Evolutionary conservation across 2,797 vertebrate genomes (phyloP), one percentile per base, ranked within the genome.

Genomic region (Smutsia gigantea): DNA sequence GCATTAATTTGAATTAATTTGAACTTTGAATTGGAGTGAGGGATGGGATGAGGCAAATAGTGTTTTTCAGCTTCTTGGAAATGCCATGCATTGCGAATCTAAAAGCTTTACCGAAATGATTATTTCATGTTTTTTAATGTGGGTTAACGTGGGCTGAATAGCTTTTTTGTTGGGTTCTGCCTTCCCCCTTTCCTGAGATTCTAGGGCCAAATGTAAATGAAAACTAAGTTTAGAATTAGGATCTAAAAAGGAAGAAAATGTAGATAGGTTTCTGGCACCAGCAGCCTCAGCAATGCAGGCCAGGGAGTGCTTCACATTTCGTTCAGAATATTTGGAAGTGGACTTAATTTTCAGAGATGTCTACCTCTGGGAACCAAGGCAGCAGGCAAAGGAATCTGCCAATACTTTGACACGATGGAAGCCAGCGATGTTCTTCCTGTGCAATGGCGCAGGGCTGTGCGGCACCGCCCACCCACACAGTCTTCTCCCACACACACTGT

Each of bases 311-410:
- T 98, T 98, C 97, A 98, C 96, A 97, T 99, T 98, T 98, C 98
- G 97, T 98, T 93, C 98, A 96, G 97, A 92, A 98, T 98, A 98
- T 98, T 98, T 99, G 98, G 98, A 99, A 97, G 88, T 90, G 93
- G 97, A 98, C 95, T 0, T 92, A 98, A 98, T 98, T 99, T 98
- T 96, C 98, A 98, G 98, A 98, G 98, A 99, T 98, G 98, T 98
- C 98, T 98, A 98, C 98, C 98, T 98, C 98, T 98, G 99, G 98
- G 98, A 99, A 98, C 97, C 59, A 53, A 97, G 97, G 97, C 97
- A 85, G 77, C 94, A 97, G 97, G 97, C 97, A 98, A 87, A 98
- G 75, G 96, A 97, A 98, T 98, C 96, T 95, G 97, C 97, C 98
- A 96, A 85, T n/a, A 90, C 69, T 97, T 64, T 93, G 51, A 31